Conservation (phyloP, 2,113 vertebrate species). For the Hippocampus guttulatus region DNA sequence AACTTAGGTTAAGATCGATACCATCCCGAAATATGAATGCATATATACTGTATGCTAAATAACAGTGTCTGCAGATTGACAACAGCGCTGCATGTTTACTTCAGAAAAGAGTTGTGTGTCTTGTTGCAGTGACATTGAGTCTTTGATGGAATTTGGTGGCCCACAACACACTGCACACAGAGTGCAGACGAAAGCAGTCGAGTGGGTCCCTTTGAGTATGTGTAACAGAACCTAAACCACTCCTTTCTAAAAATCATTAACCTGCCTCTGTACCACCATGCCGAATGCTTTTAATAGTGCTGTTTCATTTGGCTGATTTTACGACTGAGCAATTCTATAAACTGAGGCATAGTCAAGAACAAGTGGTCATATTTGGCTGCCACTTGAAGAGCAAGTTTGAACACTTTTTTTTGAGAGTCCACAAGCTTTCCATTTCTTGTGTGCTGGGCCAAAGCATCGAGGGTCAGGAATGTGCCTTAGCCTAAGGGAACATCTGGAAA, state of each 20-base stretch:
- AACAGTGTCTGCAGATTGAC: not conserved
- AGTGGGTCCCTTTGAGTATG: constrained; percentile 12
- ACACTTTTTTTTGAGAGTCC: constrained; percentile 22
- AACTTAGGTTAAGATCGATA: not conserved
- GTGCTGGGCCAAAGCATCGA: constrained; percentile 9
- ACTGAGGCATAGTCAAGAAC: constrained; percentile 31
- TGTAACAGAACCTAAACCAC: constrained; percentile 8
- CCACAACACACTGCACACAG: constrained; percentile 4
- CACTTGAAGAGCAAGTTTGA: constrained; percentile 12
- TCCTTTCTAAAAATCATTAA: constrained; percentile 24
- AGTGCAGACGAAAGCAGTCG: constrained; percentile 11
- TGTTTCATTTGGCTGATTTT: constrained; percentile 40
- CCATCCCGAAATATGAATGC: not conserved
- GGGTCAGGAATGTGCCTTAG: constrained; percentile 12
- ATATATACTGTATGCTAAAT: not conserved
- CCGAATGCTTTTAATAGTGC: constrained; percentile 27
- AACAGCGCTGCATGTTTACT: not conserved
- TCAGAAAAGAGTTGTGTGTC: not conserved
- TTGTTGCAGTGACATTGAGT: not conserved
- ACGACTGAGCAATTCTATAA: constrained; percentile 40
- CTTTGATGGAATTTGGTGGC: not conserved
- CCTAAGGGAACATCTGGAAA: constrained; percentile 11
- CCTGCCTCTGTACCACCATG: constrained; percentile 17
- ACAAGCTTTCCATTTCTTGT: constrained; percentile 38
- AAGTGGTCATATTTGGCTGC: constrained; percentile 25